A percentile compares a stretch with the other conserved stretches of the same genome.
Evolutionary conservation across 2,797 vertebrate genomes (phyloP).

Genomic region (Xiphorhynchus erythropygius): DNA sequence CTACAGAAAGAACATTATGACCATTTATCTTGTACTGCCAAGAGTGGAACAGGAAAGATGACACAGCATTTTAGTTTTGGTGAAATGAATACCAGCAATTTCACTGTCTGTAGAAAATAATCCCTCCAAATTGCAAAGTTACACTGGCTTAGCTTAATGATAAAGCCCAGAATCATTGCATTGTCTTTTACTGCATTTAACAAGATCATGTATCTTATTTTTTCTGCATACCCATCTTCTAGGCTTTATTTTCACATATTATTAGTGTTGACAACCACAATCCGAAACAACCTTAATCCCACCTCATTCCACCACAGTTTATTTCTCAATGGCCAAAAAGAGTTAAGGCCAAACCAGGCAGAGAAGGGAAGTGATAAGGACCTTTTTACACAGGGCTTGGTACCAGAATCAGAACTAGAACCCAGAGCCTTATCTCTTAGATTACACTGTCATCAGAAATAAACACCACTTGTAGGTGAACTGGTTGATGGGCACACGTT

Average conservation of each 20-base stretch:
- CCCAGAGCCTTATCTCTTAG: not conserved
- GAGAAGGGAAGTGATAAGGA: not conserved
- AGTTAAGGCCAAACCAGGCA: not conserved
- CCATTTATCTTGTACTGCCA: not conserved
- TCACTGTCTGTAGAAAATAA: not conserved
- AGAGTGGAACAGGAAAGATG: not conserved
- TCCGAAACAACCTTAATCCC: not conserved
- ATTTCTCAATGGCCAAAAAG: not conserved
- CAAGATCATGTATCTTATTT: not conserved
- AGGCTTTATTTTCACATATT: not conserved
- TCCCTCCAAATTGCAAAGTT: not conserved
- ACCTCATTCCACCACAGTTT: not conserved
- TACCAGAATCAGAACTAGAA: not conserved
- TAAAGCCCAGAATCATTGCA: not conserved
- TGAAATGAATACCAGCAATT: not conserved
- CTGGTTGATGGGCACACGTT: not conserved
- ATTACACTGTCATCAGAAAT: not conserved
- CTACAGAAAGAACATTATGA: not conserved
- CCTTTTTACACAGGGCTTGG: not conserved
- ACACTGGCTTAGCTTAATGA: not conserved
- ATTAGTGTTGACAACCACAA: not conserved
- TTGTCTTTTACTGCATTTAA: not conserved
- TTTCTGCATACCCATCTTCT: not conserved
- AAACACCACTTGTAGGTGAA: not conserved
- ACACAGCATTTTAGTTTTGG: not conserved